A percentile compares a stretch with the other conserved stretches of the same genome.
Conservation (phyloP, 2,888 invertebrate genomes). For the Ariolimax columbianus region DNA sequence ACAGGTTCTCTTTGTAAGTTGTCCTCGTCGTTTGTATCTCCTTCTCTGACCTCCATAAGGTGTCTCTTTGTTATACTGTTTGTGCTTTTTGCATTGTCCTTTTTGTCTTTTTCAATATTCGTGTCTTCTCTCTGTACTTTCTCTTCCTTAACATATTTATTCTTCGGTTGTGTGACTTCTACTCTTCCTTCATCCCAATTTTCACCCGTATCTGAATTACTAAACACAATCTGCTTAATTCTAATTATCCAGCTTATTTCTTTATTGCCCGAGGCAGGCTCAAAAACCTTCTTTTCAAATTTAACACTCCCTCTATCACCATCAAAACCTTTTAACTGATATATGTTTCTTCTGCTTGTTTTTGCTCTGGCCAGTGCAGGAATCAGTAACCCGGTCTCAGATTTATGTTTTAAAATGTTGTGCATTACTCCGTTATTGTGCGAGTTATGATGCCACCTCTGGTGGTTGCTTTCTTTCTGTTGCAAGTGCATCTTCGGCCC, state of each 20-base stretch:
- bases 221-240: conserved; percentile 3
- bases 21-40: not conserved
- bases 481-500: not conserved
- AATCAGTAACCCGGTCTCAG: not conserved
- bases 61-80: not conserved
- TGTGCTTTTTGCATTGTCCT: not conserved
- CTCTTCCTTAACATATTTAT: not conserved
- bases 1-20: not conserved
- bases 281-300: not conserved
- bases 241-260: conserved; percentile 10
- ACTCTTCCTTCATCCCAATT: not conserved
- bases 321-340: not conserved
- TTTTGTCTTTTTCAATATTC: not conserved
- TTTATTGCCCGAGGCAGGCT: not conserved
- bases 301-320: not conserved
- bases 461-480: not conserved
- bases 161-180: too few species aligned
- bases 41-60: not conserved
- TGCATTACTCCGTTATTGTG: not conserved
- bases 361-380: not conserved
- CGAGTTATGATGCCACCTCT: not conserved
- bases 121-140: not conserved
- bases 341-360: not conserved
- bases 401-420: not conserved
- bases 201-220: not conserved